phyloP scores from a whole-genome alignment of 2,888 invertebrate species.

The Drosophila prolongata region DNA sequence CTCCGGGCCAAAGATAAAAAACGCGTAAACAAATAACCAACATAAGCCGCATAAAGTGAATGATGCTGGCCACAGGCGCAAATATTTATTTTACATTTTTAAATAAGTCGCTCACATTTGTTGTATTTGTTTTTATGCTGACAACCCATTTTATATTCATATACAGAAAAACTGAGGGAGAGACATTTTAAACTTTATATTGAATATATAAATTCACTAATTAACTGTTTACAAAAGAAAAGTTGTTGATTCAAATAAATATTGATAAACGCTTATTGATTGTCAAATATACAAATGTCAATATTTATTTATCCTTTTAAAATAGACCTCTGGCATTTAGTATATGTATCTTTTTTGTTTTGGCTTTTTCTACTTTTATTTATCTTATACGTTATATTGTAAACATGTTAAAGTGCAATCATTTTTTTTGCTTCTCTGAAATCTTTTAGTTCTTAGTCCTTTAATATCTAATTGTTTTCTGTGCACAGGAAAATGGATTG shows the following conservation, averaged over 20 bases:
- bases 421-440: too few relatives aligned
- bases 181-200: neutral
- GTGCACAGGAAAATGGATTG: neutral
- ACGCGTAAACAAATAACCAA: conserved; percentile 42
- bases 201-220: neutral
- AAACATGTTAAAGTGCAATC: too few relatives aligned
- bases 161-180: neutral
- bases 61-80: conserved; percentile 56
- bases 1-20: conserved; percentile 18
- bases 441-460: too few relatives aligned
- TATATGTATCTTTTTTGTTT: too few relatives aligned
- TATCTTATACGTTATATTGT: too few relatives aligned
- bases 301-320: too few relatives aligned
- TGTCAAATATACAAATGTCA: too few relatives aligned
- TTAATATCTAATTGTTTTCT: neutral
- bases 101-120: conserved; percentile 63
- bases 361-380: too few relatives aligned
- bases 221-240: neutral
- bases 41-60: conserved; percentile 36
- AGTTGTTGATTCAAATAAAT: neutral
- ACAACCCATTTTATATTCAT: conserved; percentile 1
- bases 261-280: neutral
- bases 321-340: too few relatives aligned
- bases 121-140: conserved; percentile 16
- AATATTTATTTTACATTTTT: conserved; percentile 72